phyloP scores from a whole-genome alignment of 2,113 vertebrate species.

The Ceratotherium simum region DNA sequence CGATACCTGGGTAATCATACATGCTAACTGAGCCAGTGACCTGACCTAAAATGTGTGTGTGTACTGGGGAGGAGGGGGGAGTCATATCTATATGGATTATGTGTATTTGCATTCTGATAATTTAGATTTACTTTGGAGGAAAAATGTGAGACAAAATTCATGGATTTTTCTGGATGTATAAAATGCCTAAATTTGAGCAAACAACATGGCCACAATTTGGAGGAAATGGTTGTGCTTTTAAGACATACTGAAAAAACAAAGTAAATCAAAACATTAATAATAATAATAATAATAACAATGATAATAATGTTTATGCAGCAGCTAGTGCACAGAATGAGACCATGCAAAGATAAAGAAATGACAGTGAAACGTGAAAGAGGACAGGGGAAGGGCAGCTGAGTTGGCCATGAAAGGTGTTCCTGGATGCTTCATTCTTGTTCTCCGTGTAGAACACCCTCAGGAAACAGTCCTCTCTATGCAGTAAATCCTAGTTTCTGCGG shows the following conservation, averaged over 20 bases:
- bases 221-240: background rate
- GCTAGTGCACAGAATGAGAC: background rate
- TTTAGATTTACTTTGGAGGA: slow-evolving; percentile 6
- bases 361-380: background rate
- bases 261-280: background rate
- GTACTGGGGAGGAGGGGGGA: background rate
- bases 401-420: background rate
- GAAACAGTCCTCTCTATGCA: background rate
- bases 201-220: background rate
- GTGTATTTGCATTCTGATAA: background rate
- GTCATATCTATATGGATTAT: background rate
- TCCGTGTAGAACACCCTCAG: background rate
- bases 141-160: background rate
- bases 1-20: background rate
- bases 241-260: background rate
- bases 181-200: background rate
- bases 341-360: background rate
- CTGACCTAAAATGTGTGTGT: background rate
- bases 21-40: background rate
- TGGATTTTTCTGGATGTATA: background rate
- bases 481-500: background rate
- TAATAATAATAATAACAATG: background rate
- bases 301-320: background rate
- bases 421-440: background rate
- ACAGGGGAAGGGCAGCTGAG: background rate